Evolutionary conservation across 2,113 vertebrate genomes (phyloP).

Genomic region (Marmota monax): DNA sequence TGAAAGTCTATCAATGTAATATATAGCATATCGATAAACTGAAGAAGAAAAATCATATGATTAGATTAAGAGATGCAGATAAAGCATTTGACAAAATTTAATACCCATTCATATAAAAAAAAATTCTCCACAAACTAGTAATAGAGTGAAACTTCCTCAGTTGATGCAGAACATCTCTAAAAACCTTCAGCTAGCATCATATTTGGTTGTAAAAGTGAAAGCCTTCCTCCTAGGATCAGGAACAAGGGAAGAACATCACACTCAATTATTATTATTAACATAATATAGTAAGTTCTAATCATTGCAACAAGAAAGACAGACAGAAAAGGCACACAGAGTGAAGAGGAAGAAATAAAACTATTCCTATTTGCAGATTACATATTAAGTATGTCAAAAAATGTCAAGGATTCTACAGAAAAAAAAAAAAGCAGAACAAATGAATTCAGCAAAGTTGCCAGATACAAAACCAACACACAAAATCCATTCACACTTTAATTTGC

Average conservation of each 20-base stretch:
- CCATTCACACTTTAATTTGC: constrained; percentile 33
- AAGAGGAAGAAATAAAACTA: neutral
- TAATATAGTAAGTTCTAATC: neutral
- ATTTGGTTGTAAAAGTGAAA: neutral
- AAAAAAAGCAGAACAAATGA: neutral
- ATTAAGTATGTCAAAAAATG: neutral
- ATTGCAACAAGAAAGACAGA: neutral
- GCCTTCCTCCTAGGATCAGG: neutral
- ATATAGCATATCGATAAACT: neutral
- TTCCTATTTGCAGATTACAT: neutral
- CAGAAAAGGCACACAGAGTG: neutral
- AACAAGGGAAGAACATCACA: neutral
- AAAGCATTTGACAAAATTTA: neutral
- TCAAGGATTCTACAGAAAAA: neutral
- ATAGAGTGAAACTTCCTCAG: neutral
- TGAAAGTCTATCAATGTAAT: constrained; percentile 6
- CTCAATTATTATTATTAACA: neutral
- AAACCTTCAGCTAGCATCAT: neutral
- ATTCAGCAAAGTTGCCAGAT: neutral
- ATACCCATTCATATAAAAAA: neutral
- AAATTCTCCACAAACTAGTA: neutral
- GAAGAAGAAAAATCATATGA: neutral
- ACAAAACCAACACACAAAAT: constrained; percentile 9
- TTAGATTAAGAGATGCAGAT: neutral
- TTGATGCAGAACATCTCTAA: neutral